Conservation (phyloP, 2,888 invertebrate species). For the Allolobophora icterica region DNA sequence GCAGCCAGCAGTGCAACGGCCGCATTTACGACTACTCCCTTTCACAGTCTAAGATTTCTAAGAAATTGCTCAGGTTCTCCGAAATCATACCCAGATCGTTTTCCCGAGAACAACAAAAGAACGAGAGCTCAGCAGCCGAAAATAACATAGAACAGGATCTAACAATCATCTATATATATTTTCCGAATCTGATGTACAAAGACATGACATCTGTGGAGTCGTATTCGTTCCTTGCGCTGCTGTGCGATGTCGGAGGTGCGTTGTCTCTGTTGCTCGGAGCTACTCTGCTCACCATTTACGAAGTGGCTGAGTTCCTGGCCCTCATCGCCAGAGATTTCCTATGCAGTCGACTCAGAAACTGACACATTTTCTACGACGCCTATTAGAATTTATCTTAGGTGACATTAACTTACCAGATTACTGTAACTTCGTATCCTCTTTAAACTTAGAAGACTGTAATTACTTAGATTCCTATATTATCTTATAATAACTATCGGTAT, state of each 20-base stretch:
- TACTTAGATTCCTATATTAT: too few relatives aligned
- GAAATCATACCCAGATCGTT: too few relatives aligned
- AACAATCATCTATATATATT: not conserved
- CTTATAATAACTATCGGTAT: too few relatives aligned
- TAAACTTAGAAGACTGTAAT: too few relatives aligned
- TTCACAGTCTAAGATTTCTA: not conserved
- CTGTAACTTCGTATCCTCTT: too few relatives aligned
- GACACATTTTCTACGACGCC: too few relatives aligned
- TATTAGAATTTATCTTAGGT: too few relatives aligned
- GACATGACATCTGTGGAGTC: not conserved
- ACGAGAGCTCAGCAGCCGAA: too few relatives aligned
- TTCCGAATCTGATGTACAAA: not conserved
- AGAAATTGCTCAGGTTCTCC: not conserved
- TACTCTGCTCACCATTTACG: conserved; percentile 9
- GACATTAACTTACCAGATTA: not conserved
- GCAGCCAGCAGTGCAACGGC: not conserved
- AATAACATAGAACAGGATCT: not conserved
- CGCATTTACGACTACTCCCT: not conserved
- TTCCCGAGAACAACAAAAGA: too few relatives aligned
- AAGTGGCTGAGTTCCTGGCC: not conserved
- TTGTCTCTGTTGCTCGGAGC: conserved; percentile 14
- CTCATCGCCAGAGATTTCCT: not conserved
- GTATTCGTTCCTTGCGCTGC: conserved; percentile 12
- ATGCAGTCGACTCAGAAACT: not conserved
- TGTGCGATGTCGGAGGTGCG: not conserved